Percentiles rank a stretch among this genome's conserved stretches.
Evolutionary conservation across 2,888 invertebrate species (phyloP).

Genomic region (Cheiracanthium punctorium): DNA sequence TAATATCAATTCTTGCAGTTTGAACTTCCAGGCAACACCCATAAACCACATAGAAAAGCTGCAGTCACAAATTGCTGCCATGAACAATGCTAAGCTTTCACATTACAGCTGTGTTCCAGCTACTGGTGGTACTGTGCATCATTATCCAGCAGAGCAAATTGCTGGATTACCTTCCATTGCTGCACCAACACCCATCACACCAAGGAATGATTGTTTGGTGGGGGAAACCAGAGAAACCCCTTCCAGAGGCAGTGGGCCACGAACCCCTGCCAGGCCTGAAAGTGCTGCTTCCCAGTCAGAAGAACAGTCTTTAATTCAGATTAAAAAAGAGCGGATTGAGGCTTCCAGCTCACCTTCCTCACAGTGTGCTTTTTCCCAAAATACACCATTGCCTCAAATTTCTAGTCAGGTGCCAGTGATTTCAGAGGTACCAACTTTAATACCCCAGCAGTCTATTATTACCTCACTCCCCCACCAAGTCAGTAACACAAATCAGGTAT

Average conservation of each 20-base stretch:
- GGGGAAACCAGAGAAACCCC: constrained; percentile 54
- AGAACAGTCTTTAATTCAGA: constrained; percentile 32
- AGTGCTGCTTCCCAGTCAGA: constrained; percentile 55
- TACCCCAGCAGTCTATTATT: neutral
- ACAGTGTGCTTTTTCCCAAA: constrained; percentile 35
- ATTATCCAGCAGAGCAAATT: constrained; percentile 12
- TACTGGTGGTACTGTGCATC: constrained; percentile 18
- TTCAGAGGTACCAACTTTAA: neutral
- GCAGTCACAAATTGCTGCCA: constrained; percentile 34
- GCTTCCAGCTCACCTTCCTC: constrained; percentile 26
- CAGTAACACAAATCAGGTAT: neutral
- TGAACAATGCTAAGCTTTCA: neutral
- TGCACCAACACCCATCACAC: constrained; percentile 17
- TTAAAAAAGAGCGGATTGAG: constrained; percentile 44
- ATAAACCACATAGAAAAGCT: constrained; percentile 27
- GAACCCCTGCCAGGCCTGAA: constrained; percentile 53
- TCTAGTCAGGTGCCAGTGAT: neutral
- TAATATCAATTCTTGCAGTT: neutral
- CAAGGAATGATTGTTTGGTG: constrained; percentile 27
- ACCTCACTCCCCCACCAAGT: neutral
- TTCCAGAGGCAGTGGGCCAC: constrained; percentile 53
- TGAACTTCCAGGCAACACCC: neutral
- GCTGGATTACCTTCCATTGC: neutral
- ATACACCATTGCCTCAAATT: neutral
- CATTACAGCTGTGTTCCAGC: neutral